Percentiles rank a stretch among this genome's conserved stretches.
These are phyloP conservation scores for Apamea anceps DNA, from an alignment of 2,888 invertebrate genomes.

Conservation along the genomic window DNA sequence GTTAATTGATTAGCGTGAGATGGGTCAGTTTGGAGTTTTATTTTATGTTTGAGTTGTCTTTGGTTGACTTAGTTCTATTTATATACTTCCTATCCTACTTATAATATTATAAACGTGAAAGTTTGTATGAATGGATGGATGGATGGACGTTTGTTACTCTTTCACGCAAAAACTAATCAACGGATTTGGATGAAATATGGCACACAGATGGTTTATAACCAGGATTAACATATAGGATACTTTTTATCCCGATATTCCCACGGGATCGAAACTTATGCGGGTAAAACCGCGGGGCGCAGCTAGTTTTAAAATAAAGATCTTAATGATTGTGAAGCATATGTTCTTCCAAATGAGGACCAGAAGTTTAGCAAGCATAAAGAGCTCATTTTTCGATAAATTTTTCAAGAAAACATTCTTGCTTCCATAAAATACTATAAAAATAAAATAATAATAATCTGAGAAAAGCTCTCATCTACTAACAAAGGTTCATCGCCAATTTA, in stretches of 20 bases:
- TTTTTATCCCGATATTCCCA: too few species aligned
- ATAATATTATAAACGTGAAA: too few species aligned
- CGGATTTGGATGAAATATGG: too few species aligned
- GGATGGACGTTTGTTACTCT: too few species aligned
- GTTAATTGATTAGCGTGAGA: constrained; percentile 53
- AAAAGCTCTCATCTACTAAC: background rate
- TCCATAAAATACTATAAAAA: background rate
- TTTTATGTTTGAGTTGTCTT: constrained; percentile 26
- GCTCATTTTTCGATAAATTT: background rate
- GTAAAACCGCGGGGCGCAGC: too few species aligned
- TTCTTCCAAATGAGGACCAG: background rate
- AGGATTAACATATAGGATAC: too few species aligned
- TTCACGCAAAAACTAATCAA: too few species aligned
- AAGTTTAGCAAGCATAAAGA: background rate
- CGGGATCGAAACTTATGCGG: too few species aligned
- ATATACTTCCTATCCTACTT: too few species aligned
- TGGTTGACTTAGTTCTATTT: background rate
- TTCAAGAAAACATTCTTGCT: background rate
- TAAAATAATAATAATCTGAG: background rate
- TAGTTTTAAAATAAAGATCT: background rate
- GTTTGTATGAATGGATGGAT: too few species aligned
- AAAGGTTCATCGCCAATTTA: constrained; percentile 2
- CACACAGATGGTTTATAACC: too few species aligned
- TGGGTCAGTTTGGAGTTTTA: constrained; percentile 27
- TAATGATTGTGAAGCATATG: background rate